Percentiles rank a stretch among this genome's conserved stretches.
phyloP scores from a whole-genome alignment of 1,140 invertebrate species.

The Drosophila ercepeae region DNA sequence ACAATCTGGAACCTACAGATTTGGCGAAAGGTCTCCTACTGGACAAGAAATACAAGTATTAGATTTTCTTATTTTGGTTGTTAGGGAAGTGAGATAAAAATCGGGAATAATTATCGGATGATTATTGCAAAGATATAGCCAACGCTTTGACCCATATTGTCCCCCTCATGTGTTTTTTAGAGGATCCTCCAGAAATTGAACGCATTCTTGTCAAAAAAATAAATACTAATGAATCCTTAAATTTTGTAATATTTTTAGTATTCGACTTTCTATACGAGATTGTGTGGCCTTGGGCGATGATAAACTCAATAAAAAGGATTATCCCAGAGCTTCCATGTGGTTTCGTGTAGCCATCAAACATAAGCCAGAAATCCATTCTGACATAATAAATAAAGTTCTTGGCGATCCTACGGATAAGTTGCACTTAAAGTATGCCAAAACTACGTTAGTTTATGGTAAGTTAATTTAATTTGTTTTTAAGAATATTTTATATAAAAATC shows the following conservation, averaged over 20 bases:
- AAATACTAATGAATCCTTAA: too few species aligned
- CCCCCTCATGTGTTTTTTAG: too few species aligned
- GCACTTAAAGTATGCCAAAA: conserved; percentile 8
- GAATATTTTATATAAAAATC: not conserved
- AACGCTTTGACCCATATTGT: too few species aligned
- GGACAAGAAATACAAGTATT: conserved; percentile 2
- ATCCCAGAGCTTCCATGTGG: conserved; percentile 32
- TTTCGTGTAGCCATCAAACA: conserved; percentile 31
- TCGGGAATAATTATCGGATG: too few species aligned
- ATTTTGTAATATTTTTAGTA: not conserved
- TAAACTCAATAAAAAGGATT: conserved; percentile 28
- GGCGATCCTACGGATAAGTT: conserved; percentile 4
- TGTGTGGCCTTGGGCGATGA: conserved; percentile 31
- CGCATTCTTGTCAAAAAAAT: too few species aligned
- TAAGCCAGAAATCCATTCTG: not conserved
- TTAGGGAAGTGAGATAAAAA: too few species aligned
- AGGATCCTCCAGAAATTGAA: too few species aligned
- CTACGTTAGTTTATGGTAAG: conserved; percentile 25
- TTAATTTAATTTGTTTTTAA: not conserved
- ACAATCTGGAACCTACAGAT: conserved; percentile 22
- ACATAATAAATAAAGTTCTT: conserved; percentile 3
- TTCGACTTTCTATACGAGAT: conserved; percentile 26
- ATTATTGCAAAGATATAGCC: too few species aligned
- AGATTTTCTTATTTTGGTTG: too few species aligned
- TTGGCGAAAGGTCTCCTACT: conserved; percentile 20